phyloP scores from a whole-genome alignment of 2,888 invertebrate species.

The Nomada flava region DNA sequence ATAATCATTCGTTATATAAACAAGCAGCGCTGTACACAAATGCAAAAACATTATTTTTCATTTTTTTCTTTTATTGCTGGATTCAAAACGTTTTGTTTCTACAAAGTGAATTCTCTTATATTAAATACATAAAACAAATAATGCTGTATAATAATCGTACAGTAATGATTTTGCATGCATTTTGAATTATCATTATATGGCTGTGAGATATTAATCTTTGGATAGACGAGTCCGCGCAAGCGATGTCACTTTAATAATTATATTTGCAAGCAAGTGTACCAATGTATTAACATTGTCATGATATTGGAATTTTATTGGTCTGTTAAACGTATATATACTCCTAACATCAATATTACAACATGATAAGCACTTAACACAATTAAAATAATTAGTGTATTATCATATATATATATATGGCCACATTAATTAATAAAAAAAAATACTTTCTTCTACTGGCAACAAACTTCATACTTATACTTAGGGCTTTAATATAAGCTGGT shows the following conservation, averaged over 20 bases:
- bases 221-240: conserved; percentile 9
- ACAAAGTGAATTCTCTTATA: neutral
- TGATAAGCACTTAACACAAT: conserved; percentile 23
- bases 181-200: conserved; percentile 15
- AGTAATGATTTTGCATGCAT: neutral
- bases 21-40: neutral
- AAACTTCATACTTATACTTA: conserved; percentile 38
- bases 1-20: conserved; percentile 13
- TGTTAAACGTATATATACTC: conserved; percentile 37
- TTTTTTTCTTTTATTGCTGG: conserved; percentile 1
- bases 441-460: conserved; percentile 51
- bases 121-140: neutral
- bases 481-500: conserved; percentile 54
- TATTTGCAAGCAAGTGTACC: conserved; percentile 20
- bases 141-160: neutral
- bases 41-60: no score
- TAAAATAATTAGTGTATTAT: conserved; percentile 39
- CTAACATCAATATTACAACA: conserved; percentile 46
- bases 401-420: conserved; percentile 5
- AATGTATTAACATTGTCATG: conserved; percentile 34
- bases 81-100: neutral
- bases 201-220: conserved; percentile 15
- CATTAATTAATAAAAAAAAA: conserved; percentile 27
- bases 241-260: conserved; percentile 15
- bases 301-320: conserved; percentile 43